phyloP scores from a whole-genome alignment of 2,888 invertebrate genomes.

The Monochamus alternatus region DNA sequence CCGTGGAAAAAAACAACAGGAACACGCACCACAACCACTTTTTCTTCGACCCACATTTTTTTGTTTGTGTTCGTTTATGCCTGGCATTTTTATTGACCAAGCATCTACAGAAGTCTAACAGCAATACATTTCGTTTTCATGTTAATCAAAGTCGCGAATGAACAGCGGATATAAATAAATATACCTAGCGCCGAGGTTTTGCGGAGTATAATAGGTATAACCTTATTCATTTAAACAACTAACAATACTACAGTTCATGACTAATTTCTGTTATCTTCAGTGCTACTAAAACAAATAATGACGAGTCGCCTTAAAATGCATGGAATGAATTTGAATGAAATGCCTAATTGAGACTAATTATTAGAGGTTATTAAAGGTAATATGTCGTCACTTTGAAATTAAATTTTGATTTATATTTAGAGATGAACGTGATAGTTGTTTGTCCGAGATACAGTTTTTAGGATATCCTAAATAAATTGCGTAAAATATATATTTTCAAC shows the following conservation, averaged over 20 bases:
- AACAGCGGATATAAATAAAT: slow-evolving; percentile 33
- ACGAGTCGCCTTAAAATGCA: neutral
- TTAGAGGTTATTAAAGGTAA: neutral
- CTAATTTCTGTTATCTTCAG: slow-evolving; percentile 22
- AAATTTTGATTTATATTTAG: slow-evolving; percentile 7
- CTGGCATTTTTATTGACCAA: slow-evolving; percentile 43
- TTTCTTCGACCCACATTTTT: slow-evolving; percentile 36
- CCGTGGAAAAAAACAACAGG: slow-evolving; percentile 45
- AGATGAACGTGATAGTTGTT: neutral
- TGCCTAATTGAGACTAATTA: neutral
- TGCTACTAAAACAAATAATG: neutral
- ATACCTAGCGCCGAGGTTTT: slow-evolving; percentile 13
- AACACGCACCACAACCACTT: slow-evolving; percentile 34
- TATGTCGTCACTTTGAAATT: neutral
- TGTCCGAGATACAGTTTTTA: neutral
- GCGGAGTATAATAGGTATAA: slow-evolving; percentile 23
- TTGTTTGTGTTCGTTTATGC: slow-evolving; percentile 35
- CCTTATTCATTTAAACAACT: slow-evolving; percentile 23
- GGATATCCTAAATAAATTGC: neutral
- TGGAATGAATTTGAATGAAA: neutral
- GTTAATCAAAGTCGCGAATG: slow-evolving; percentile 5
- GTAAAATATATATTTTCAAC: neutral
- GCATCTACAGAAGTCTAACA: neutral
- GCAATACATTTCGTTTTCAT: slow-evolving; percentile 3
- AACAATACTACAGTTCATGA: slow-evolving; percentile 12